These are phyloP conservation scores for Anolis sagrei DNA, from an alignment of 2,113 vertebrate genomes.

Conservation along the genomic window DNA sequence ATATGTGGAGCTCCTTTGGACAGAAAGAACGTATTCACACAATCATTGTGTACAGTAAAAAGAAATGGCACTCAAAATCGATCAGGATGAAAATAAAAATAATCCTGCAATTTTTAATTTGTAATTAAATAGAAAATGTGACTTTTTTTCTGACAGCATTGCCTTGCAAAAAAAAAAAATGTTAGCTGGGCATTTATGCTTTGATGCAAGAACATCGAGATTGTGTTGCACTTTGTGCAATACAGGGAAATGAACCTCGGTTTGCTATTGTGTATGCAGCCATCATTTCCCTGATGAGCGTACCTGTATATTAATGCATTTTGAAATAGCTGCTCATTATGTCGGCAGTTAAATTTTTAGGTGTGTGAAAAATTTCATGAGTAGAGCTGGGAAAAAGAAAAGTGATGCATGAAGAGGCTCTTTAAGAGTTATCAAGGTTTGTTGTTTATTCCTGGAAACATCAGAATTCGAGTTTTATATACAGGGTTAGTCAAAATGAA, in stretches of 20 bases:
- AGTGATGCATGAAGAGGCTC: background rate
- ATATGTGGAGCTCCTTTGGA: slow-evolving; percentile 53
- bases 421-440: background rate
- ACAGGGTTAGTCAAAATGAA: too few relatives aligned
- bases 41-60: slow-evolving; percentile 76
- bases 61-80: slow-evolving; percentile 14
- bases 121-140: slow-evolving; percentile 38
- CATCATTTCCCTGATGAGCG: background rate
- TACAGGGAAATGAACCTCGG: background rate
- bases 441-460: slow-evolving; percentile 48
- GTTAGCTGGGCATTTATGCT: slow-evolving; percentile 38
- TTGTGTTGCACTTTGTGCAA: background rate
- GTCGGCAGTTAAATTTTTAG: background rate
- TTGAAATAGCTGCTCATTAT: background rate
- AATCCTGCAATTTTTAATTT: background rate
- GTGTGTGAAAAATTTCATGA: background rate
- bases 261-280: background rate
- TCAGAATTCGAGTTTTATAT: slow-evolving; percentile 28
- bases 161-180: slow-evolving; percentile 28
- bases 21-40: slow-evolving; percentile 68
- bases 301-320: background rate
- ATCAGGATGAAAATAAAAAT: background rate
- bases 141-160: slow-evolving; percentile 70
- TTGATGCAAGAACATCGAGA: slow-evolving; percentile 10
- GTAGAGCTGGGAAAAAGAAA: background rate